Evolutionary conservation across 2,888 invertebrate genomes (phyloP), one percentile per base, ranked within the genome.

Genomic region (Megalurothrips usitatus): DNA sequence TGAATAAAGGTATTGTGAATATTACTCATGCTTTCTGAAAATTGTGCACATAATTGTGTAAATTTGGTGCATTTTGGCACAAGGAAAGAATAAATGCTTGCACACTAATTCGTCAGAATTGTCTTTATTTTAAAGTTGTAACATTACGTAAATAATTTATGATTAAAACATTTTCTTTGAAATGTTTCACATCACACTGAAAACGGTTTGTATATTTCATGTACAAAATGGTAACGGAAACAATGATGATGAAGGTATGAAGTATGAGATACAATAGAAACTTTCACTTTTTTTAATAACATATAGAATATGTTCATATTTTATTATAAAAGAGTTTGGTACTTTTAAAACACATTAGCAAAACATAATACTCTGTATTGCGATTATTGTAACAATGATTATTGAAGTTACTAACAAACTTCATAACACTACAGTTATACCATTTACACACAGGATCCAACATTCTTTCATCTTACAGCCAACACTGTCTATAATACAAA

Each of bases 331-430:
- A 75, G 68, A 75, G 68, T 75, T 75, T 75, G 68, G 68, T 75
- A 75, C 68, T 75, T 75, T 75, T 75, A 75, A 75, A 75, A 75
- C 68, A 75, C 68, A 75, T 75, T 75, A 75, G 68, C 68, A 75
- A 75, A 75, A 75, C 68, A 75, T 75, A 75, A 75, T 75, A 75
- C 68, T 75, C 68, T 75, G 68, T 75, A 75, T 75, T 75, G 68
- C 68, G 26, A 75, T 75, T 75, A 75, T 75, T 75, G 68, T 75
- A 75, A 75, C 68, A 75, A 75, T 26, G 68, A 75, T 75, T 75
- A 75, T 75, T 75, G 68, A 75, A 75, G 68, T 75, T 75, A 26
- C 68, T 26, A 75, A 26, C 68, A 75, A 75, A 75, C 68, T 75
- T 75, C 68, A 75, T 75, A 75, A 75, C 68, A 75, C 68, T 75